Base-by-base conservation (phyloP, 2,888 invertebrate genomes). In the Cecidostiba fungosa region DNA sequence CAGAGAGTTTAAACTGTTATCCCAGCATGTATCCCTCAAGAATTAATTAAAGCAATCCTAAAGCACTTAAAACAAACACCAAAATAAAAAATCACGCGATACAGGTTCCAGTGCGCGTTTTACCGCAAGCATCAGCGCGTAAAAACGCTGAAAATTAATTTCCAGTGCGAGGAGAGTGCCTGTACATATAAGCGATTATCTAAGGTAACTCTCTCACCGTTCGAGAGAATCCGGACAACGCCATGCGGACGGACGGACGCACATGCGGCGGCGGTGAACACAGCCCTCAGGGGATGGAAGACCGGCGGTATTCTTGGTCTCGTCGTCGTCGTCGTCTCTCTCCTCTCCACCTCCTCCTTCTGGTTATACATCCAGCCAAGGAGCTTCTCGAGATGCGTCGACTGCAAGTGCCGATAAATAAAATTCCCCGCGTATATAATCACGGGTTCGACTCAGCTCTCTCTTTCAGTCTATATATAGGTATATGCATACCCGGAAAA, bases 381-480 rank as follows among this genome's bases (percentile, higher is more conserved):
- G 66, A 66, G 66, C 66, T 66, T 66, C 66, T 73, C 73, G 10
- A 23, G 32, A 23, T 73, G 19, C 16, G 66, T 66, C 66, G 66
- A 66, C 66, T 66, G 29, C 59, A 32, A 62, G 59, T 73, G 73
- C 29, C 77, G 59, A 78, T 78, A 78, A 88, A 87, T 87, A 88
- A 88, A 88, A 87, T 87, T 87, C 86, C 83, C 84, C 77, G 83
- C 86, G 85, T 83, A 84, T 78, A 84, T 88, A 88, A 88, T 88
- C 88, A 87, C 87, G 59, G 87, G 84, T 86, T 87, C 86, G 54
- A n/a, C 26, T 66, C 66, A 26, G 3, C 66, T 66, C 29, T 66
- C 26, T n/a, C 29, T 0, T n/a, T 54, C 54, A 5, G 4, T 54
- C 66, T 3, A 12, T 62, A 26, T 62, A 23, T 62, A 23, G 23